Evolutionary conservation across 1,140 invertebrate genomes (phyloP).

Genomic region (Drosophila athabasca): DNA sequence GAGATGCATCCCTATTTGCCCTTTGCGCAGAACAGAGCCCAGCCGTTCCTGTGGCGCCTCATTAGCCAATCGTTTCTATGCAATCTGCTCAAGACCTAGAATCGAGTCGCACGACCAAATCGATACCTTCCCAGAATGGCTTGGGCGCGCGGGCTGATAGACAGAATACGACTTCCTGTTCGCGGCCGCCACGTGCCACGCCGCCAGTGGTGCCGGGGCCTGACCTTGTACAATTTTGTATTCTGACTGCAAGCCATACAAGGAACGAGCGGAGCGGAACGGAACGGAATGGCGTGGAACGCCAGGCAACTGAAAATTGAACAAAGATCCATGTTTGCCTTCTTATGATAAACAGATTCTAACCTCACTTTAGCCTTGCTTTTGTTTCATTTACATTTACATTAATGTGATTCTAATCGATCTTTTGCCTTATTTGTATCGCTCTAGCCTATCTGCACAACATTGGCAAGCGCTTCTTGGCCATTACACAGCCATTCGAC

Average conservation of each 20-base stretch:
- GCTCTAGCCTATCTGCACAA: constrained; percentile 72
- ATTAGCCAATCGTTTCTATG: constrained; percentile 5
- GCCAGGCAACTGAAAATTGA: background rate
- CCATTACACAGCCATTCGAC: constrained; percentile 73
- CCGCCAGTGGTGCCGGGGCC: background rate
- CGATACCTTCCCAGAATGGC: too few species aligned
- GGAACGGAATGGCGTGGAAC: background rate
- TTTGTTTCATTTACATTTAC: too few species aligned
- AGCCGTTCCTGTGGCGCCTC: constrained; percentile 10
- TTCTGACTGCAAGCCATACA: background rate
- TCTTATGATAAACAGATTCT: too few species aligned
- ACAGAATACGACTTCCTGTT: constrained; percentile 18
- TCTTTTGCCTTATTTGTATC: too few species aligned
- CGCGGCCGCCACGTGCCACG: constrained; percentile 12
- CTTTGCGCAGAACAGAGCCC: too few species aligned
- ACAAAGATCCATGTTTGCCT: background rate
- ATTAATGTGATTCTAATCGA: too few species aligned
- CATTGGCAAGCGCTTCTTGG: constrained; percentile 68
- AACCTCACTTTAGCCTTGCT: too few species aligned
- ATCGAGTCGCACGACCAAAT: too few species aligned
- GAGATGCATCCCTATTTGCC: background rate
- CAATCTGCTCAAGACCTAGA: too few species aligned
- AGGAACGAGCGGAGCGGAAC: background rate
- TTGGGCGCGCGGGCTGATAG: too few species aligned
- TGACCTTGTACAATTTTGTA: constrained; percentile 24